Percentiles rank a stretch among this genome's conserved stretches.
Evolutionary conservation across 2,888 invertebrate species (phyloP).

Genomic region (Oscheius sp.): DNA sequence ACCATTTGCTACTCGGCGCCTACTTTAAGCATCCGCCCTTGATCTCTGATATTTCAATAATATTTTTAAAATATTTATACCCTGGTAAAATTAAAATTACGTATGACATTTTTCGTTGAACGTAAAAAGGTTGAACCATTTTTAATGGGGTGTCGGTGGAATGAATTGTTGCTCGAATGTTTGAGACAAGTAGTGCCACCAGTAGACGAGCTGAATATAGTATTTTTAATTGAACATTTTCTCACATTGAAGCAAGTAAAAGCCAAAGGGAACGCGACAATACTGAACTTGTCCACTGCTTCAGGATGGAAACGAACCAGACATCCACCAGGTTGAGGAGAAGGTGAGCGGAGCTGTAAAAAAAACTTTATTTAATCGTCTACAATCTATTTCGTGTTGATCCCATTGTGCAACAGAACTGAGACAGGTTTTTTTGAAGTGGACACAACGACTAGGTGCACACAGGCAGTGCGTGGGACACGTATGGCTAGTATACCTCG

Average conservation of each 20-base stretch:
- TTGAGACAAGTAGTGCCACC: constrained; percentile 67
- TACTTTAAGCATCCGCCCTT: too few species aligned
- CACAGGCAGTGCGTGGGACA: constrained; percentile 16
- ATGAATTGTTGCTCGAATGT: constrained; percentile 58
- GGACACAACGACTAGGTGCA: not conserved
- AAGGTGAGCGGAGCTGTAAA: constrained; percentile 41
- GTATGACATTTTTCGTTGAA: constrained; percentile 16
- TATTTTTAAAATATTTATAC: constrained; percentile 27
- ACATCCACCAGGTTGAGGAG: constrained; percentile 45
- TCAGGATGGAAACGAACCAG: constrained; percentile 62
- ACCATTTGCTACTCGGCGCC: not conserved
- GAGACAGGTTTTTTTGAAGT: not conserved
- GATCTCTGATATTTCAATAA: too few species aligned
- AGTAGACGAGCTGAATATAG: constrained; percentile 78
- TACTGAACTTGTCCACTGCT: constrained; percentile 90
- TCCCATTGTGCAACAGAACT: not conserved
- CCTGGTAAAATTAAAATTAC: constrained; percentile 1
- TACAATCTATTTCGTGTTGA: too few species aligned
- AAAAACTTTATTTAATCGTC: too few species aligned
- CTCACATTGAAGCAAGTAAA: constrained; percentile 90
- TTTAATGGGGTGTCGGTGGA: constrained; percentile 24
- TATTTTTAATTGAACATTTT: not conserved
- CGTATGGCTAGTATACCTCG: constrained; percentile 39
- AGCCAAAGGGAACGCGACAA: constrained; percentile 92
- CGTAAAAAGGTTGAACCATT: not conserved